Percentiles rank a stretch among this genome's conserved stretches.
These are phyloP conservation scores for Callospermophilus lateralis DNA, from an alignment of 2,113 vertebrate species.

Conservation along the genomic window DNA sequence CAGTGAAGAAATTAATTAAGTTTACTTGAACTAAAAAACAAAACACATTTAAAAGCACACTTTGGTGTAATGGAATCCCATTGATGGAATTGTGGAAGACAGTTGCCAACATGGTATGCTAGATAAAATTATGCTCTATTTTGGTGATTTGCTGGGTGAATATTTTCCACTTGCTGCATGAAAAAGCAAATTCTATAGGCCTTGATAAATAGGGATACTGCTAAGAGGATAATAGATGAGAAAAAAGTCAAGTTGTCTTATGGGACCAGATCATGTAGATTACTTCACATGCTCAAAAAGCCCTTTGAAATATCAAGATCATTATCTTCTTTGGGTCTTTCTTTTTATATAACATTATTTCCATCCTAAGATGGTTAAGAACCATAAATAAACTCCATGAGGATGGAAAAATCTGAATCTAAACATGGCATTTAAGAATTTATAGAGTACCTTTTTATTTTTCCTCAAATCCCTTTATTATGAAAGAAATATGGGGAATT, in stretches of 20 bases:
- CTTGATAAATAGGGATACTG: neutral
- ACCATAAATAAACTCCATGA: conserved; percentile 16
- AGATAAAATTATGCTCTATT: conserved; percentile 54
- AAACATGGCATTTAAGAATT: conserved; percentile 49
- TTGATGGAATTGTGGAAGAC: conserved; percentile 4
- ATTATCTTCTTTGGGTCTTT: conserved; percentile 8
- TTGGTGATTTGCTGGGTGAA: conserved; percentile 54
- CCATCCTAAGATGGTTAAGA: neutral
- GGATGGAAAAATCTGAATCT: conserved; percentile 1
- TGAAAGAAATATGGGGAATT: conserved; percentile 52
- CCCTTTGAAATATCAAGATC: conserved; percentile 19
- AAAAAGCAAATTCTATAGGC: conserved; percentile 4
- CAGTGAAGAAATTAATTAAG: conserved; percentile 71
- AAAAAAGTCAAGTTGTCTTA: conserved; percentile 14
- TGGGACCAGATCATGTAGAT: neutral
- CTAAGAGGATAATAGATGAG: neutral
- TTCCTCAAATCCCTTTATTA: neutral
- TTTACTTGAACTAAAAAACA: conserved; percentile 67
- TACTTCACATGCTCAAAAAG: neutral
- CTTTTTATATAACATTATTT: conserved; percentile 25
- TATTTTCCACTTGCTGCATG: conserved; percentile 60
- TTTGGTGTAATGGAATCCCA: conserved; percentile 53
- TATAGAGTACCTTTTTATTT: conserved; percentile 40
- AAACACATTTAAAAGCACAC: conserved; percentile 64
- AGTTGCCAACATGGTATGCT: neutral